These are phyloP conservation scores for Goniozus legneri DNA, from an alignment of 1,140 invertebrate species.

Conservation along the genomic window DNA sequence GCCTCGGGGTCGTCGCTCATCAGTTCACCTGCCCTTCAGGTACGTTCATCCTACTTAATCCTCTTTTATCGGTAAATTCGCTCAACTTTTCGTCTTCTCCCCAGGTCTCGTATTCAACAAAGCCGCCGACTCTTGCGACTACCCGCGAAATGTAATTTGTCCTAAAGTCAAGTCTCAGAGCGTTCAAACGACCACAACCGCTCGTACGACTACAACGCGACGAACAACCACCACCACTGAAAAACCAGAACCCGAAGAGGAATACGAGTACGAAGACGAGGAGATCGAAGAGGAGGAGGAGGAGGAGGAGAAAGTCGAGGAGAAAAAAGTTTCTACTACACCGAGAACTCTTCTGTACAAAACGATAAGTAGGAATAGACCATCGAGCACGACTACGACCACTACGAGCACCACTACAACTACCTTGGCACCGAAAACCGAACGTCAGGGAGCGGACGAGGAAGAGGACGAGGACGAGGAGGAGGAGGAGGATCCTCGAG, in stretches of 20 bases:
- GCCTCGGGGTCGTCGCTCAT: constrained; percentile 86
- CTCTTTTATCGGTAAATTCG: not conserved
- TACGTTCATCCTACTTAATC: constrained; percentile 26
- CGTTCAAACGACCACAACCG: constrained; percentile 46
- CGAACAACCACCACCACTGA: constrained; percentile 52
- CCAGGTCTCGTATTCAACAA: constrained; percentile 88
- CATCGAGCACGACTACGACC: constrained; percentile 29
- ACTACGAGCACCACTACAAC: constrained; percentile 21
- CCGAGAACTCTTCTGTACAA: constrained; percentile 43
- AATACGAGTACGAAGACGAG: constrained; percentile 65
- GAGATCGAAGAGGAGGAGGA: constrained; percentile 33
- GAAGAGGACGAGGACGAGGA: constrained; percentile 16
- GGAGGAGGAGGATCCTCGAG: constrained; percentile 73
- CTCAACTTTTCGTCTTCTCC: not conserved
- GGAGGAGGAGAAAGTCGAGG: constrained; percentile 34
- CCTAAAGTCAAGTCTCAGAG: constrained; percentile 52
- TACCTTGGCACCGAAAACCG: constrained; percentile 8
- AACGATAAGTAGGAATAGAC: constrained; percentile 43
- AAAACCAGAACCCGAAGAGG: constrained; percentile 39
- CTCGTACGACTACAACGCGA: constrained; percentile 54
- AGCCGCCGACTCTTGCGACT: constrained; percentile 87
- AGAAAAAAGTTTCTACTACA: constrained; percentile 35
- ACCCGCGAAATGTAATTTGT: constrained; percentile 82
- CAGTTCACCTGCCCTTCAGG: constrained; percentile 91
- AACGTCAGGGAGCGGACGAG: constrained; percentile 6